Conservation (phyloP, 2,113 vertebrate genomes). For the Burhinus bistriatus region DNA sequence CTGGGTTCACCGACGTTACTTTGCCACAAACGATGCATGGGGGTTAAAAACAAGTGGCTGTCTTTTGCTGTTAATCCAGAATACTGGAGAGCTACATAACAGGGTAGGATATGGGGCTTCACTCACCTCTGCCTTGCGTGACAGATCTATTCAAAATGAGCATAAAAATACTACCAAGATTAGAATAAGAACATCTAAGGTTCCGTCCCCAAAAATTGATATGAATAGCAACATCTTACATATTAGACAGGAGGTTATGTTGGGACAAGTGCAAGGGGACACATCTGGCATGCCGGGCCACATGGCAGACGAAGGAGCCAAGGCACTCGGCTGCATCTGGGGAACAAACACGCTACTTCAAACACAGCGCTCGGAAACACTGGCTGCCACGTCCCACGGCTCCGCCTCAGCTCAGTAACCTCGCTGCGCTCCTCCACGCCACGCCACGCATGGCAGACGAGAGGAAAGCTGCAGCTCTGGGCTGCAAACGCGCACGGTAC, state of each 20-base stretch:
- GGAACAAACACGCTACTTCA: neutral
- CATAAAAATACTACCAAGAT: neutral
- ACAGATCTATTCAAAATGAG: neutral
- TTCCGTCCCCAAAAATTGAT: neutral
- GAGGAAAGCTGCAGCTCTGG: neutral
- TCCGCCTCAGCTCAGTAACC: neutral
- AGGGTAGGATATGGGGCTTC: neutral
- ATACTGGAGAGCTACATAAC: neutral
- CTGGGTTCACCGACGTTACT: neutral
- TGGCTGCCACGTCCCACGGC: accelerated
- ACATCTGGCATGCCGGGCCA: neutral
- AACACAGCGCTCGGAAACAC: neutral
- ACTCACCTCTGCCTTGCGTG: neutral
- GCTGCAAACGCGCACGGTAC: accelerated
- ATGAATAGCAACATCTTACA: neutral
- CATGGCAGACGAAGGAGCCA: neutral
- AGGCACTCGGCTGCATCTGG: neutral
- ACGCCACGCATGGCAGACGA: accelerated
- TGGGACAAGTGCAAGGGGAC: constrained; percentile 9
- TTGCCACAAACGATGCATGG: neutral
- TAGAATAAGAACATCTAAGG: neutral
- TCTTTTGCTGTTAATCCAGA: neutral
- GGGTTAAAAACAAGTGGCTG: neutral
- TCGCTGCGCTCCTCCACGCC: accelerated
- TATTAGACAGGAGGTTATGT: neutral